A percentile compares a stretch with the other conserved stretches of the same genome.
Conservation (phyloP, 2,888 invertebrate species). For the Tetanocera ferruginea region DNA sequence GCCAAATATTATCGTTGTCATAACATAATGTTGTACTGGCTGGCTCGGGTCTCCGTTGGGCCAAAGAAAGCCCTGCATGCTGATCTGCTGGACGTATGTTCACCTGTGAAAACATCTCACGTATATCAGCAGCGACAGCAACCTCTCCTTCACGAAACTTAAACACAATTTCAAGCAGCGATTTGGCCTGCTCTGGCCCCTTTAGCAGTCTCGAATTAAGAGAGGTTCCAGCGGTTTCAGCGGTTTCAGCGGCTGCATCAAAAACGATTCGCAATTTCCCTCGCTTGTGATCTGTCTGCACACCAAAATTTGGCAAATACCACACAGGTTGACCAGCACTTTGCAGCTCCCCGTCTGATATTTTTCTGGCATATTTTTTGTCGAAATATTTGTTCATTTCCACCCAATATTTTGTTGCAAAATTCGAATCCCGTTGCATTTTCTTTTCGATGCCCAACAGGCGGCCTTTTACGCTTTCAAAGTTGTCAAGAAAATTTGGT, state of each 20-base stretch:
- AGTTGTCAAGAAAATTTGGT: slow-evolving; percentile 38
- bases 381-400: slow-evolving; percentile 48
- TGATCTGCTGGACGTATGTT: slow-evolving; percentile 46
- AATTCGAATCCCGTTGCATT: too few species aligned
- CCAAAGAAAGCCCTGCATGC: slow-evolving; percentile 47
- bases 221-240: slow-evolving; percentile 50
- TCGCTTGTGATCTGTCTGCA: slow-evolving; percentile 53
- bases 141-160: background rate
- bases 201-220: slow-evolving; percentile 51
- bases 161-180: slow-evolving; percentile 30
- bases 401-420: background rate
- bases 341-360: background rate
- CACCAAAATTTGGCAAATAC: slow-evolving; percentile 58
- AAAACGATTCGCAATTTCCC: slow-evolving; percentile 54
- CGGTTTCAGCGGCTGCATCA: slow-evolving; percentile 56
- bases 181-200: too few species aligned
- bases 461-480: slow-evolving; percentile 43
- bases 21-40: slow-evolving; percentile 45
- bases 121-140: slow-evolving; percentile 28
- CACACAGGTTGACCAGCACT: slow-evolving; percentile 39
- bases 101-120: too few species aligned
- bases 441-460: slow-evolving; percentile 39
- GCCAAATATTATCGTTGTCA: slow-evolving; percentile 49
- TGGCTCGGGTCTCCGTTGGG: background rate
- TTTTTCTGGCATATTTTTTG: too few species aligned